Conservation (phyloP, 2,888 invertebrate genomes). For the Diarsia brunnea region DNA sequence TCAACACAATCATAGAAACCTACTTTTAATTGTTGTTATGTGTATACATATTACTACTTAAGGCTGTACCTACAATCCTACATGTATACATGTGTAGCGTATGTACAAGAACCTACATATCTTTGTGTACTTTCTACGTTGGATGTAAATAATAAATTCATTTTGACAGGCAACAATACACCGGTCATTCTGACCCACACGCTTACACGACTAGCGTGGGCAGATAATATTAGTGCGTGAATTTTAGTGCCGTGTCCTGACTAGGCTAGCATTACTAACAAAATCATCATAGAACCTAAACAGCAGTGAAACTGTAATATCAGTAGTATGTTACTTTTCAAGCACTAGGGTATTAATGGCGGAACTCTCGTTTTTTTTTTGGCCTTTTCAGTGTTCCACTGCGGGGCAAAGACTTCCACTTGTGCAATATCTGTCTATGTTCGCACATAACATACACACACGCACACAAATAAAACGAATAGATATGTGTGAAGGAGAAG, state of each 20-base stretch:
- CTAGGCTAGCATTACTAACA: slow-evolving; percentile 15
- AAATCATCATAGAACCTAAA: no score
- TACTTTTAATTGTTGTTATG: background rate
- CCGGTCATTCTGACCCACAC: no score
- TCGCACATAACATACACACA: no score
- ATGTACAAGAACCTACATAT: background rate
- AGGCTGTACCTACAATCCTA: background rate
- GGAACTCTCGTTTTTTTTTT: no score
- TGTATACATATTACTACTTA: background rate
- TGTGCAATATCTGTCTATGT: no score
- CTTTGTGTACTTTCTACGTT: slow-evolving; percentile 12
- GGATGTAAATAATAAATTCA: slow-evolving; percentile 41
- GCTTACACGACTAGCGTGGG: slow-evolving; percentile 26
- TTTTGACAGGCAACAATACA: slow-evolving; percentile 21
- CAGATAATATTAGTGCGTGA: slow-evolving; percentile 13
- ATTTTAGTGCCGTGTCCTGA: background rate
- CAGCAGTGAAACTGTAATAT: no score
- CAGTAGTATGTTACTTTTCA: no score
- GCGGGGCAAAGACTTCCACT: background rate
- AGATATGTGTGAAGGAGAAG: no score
- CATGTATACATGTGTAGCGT: background rate
- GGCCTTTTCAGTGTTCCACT: background rate
- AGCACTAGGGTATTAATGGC: no score
- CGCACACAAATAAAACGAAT: background rate
- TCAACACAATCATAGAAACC: background rate